These are phyloP conservation scores for Phacellophora camtschatica DNA, from an alignment of 30 jellyfish, hydroid and myxozoan genomes.

Conservation along the genomic window DNA sequence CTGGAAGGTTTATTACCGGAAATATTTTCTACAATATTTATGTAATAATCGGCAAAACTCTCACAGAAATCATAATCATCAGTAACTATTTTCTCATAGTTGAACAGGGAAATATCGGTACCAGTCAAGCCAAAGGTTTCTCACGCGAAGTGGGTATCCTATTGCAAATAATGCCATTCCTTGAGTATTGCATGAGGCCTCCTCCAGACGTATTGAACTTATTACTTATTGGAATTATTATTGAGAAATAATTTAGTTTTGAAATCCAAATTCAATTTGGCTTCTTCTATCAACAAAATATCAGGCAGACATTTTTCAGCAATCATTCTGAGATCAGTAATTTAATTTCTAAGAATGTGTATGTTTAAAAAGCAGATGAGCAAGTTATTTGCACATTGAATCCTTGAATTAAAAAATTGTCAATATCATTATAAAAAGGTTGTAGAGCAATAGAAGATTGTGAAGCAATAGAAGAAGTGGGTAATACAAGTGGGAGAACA, in stretches of 20 bases:
- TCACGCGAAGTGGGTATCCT: background rate
- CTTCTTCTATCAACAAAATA: background rate
- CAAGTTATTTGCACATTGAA: constrained; percentile 8
- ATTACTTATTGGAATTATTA: background rate
- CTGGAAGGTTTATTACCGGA: too few relatives aligned
- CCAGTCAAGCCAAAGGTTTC: too few relatives aligned
- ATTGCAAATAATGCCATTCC: constrained; percentile 2
- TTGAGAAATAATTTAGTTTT: background rate
- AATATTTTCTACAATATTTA: too few relatives aligned
- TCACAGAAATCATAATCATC: constrained; percentile 13
- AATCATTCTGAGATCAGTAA: constrained; percentile 33
- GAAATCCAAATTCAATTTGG: background rate
- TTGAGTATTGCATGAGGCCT: background rate
- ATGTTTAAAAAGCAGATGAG: constrained; percentile 4
- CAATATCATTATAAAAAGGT: background rate
- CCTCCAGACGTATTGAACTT: constrained; percentile 1
- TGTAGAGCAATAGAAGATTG: background rate
- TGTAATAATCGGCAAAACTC: too few relatives aligned
- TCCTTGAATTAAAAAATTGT: background rate
- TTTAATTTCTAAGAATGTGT: background rate
- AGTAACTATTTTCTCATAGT: background rate
- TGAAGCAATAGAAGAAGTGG: too few relatives aligned
- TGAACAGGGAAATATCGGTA: background rate
- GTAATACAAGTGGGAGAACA: too few relatives aligned
- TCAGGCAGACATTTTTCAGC: constrained; percentile 4